phyloP scores from a whole-genome alignment of 2,113 vertebrate species.

The Daubentonia madagascariensis region DNA sequence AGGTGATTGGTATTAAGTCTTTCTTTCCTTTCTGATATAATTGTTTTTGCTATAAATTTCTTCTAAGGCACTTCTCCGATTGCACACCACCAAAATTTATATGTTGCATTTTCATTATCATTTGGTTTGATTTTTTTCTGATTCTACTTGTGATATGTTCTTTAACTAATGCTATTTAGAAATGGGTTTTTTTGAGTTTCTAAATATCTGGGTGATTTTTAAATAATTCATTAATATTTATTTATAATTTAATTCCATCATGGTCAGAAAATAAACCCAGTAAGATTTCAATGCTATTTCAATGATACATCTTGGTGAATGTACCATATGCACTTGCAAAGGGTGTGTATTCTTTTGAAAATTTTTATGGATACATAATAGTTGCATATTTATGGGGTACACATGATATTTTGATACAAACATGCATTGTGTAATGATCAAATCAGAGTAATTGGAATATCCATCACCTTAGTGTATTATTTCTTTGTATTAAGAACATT shows the following conservation, averaged over 20 bases:
- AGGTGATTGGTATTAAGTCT: neutral
- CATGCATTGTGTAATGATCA: no score
- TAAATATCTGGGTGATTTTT: neutral
- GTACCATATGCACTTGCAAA: neutral
- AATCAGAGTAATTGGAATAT: no score
- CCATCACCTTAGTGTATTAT: no score
- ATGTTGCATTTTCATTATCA: neutral
- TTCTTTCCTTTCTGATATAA: neutral
- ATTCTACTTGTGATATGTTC: neutral
- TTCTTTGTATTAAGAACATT: no score
- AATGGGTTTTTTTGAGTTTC: neutral
- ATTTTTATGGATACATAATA: no score
- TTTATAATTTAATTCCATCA: neutral
- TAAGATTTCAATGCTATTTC: neutral
- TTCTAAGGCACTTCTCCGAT: neutral
- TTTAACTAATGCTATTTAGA: neutral
- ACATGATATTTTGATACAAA: no score
- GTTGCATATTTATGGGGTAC: no score
- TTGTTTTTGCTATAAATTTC: neutral
- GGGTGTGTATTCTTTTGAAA: no score
- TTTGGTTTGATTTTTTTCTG: neutral
- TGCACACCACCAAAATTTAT: neutral
- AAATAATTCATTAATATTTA: neutral
- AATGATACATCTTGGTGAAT: neutral
- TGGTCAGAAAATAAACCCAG: neutral